These are phyloP conservation scores for Cheiracanthium punctorium DNA, from an alignment of 2,888 invertebrate species.

Conservation along the genomic window DNA sequence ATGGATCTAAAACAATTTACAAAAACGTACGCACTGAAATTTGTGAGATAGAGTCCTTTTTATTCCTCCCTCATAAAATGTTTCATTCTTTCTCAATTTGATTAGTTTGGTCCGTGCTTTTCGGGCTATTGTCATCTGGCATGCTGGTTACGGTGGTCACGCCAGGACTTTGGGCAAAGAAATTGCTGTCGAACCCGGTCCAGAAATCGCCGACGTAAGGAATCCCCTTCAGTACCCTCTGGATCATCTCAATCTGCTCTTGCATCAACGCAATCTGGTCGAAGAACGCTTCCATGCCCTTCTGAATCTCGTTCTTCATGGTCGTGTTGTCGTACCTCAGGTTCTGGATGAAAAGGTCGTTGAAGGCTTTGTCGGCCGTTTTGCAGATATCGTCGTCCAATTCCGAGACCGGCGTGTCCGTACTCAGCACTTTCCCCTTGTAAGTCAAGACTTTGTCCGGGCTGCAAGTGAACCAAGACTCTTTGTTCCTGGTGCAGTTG, in stretches of 20 bases:
- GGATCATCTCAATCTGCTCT: slow-evolving; percentile 17
- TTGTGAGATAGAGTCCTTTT: not conserved
- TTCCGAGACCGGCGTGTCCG: not conserved
- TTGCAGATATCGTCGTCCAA: slow-evolving; percentile 47
- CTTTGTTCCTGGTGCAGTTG: slow-evolving; percentile 50
- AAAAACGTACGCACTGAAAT: not conserved
- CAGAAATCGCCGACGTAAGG: not conserved
- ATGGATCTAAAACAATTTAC: not conserved
- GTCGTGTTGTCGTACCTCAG: slow-evolving; percentile 25
- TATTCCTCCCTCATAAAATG: not conserved
- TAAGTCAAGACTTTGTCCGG: slow-evolving; percentile 24
- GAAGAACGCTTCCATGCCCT: slow-evolving; percentile 39
- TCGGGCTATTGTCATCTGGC: not conserved
- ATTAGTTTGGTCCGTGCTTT: not conserved
- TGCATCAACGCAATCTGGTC: not conserved
- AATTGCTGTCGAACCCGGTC: not conserved
- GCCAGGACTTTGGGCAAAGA: too few relatives aligned
- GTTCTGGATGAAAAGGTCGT: slow-evolving; percentile 45
- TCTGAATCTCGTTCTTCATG: not conserved
- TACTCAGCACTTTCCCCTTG: slow-evolving; percentile 22
- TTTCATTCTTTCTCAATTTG: slow-evolving; percentile 26
- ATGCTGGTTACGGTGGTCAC: too few relatives aligned
- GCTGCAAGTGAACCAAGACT: slow-evolving; percentile 41
- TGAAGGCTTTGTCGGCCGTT: slow-evolving; percentile 42
- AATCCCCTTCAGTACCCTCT: not conserved